These are phyloP conservation scores for Lycocerus yunnanus DNA, from an alignment of 2,888 invertebrate genomes.

Conservation along the genomic window DNA sequence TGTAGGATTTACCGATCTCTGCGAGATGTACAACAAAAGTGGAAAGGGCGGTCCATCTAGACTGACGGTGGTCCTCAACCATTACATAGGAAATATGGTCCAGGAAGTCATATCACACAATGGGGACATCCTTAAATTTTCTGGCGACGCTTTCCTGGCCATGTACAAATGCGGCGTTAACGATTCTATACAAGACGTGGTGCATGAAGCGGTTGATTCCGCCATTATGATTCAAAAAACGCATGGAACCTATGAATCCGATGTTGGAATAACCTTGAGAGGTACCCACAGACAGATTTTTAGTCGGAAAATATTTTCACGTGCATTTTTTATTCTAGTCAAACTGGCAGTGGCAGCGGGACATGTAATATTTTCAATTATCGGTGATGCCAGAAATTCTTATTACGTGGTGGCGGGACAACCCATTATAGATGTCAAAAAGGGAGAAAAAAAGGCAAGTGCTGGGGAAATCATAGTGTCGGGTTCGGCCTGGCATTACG, in stretches of 20 bases:
- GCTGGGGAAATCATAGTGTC: slow-evolving; percentile 68
- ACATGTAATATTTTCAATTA: slow-evolving; percentile 61
- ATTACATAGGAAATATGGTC: slow-evolving; percentile 73
- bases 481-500: slow-evolving; percentile 64
- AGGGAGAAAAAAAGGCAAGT: slow-evolving; percentile 57
- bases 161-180: slow-evolving; percentile 66
- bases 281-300: slow-evolving; percentile 55
- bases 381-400: slow-evolving; percentile 58
- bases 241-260: slow-evolving; percentile 65
- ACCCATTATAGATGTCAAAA: slow-evolving; percentile 65
- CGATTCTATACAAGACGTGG: slow-evolving; percentile 63
- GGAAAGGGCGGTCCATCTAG: slow-evolving; percentile 72
- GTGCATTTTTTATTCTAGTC: slow-evolving; percentile 51
- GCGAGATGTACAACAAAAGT: slow-evolving; percentile 68
- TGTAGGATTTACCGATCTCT: slow-evolving; percentile 67
- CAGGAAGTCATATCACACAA: slow-evolving; percentile 69
- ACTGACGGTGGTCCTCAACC: slow-evolving; percentile 70
- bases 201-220: slow-evolving; percentile 69
- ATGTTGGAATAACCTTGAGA: slow-evolving; percentile 64
- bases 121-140: slow-evolving; percentile 71
- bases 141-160: slow-evolving; percentile 69
- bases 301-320: neutral
- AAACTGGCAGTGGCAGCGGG: slow-evolving; percentile 69
- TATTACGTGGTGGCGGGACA: slow-evolving; percentile 66
- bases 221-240: slow-evolving; percentile 70